A percentile compares a stretch with the other conserved stretches of the same genome.
Conservation (phyloP, 2,113 vertebrate genomes). For the Paraplagusia blochii region DNA sequence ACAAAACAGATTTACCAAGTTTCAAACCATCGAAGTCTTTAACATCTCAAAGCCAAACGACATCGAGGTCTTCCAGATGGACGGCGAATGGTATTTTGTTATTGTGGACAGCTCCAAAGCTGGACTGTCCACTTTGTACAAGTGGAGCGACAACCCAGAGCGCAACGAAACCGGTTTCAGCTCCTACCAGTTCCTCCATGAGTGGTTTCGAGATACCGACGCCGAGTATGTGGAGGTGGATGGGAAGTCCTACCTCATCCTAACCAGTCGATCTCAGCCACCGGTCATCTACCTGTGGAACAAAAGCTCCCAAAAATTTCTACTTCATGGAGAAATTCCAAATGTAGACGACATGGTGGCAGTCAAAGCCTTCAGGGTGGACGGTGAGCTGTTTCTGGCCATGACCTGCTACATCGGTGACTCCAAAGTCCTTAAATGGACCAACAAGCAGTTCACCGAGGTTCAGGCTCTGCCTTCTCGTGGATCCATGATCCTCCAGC, state of each 20-base stretch:
- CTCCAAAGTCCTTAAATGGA: conserved; percentile 93
- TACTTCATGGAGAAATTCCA: conserved; percentile 84
- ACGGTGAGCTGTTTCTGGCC: conserved; percentile 82
- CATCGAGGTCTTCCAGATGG: conserved; percentile 92
- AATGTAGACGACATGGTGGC: conserved; percentile 90
- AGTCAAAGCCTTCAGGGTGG: conserved; percentile 87
- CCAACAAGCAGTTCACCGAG: conserved; percentile 87
- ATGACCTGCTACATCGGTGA: conserved; percentile 96
- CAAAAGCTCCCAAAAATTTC: conserved; percentile 88
- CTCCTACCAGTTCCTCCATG: conserved; percentile 91
- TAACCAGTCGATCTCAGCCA: conserved; percentile 92
- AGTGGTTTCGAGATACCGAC: conserved; percentile 96
- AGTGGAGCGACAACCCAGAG: conserved; percentile 77
- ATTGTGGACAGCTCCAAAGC: conserved; percentile 98
- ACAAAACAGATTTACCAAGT: conserved; percentile 94
- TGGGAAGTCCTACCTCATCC: conserved; percentile 86
- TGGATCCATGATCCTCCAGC: conserved; percentile 93
- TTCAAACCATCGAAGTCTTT: conserved; percentile 92
- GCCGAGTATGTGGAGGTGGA: conserved; percentile 89
- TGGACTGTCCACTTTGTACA: conserved; percentile 92
- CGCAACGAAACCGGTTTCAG: conserved; percentile 90
- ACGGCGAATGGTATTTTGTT: conserved; percentile 87
- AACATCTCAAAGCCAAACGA: conserved; percentile 98
- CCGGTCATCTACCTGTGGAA: conserved; percentile 95
- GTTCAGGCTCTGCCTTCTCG: conserved; percentile 91